Evolutionary conservation across 2,113 vertebrate species (phyloP), one percentile per base, ranked within the genome.

Genomic region (Aplodontia rufa): DNA sequence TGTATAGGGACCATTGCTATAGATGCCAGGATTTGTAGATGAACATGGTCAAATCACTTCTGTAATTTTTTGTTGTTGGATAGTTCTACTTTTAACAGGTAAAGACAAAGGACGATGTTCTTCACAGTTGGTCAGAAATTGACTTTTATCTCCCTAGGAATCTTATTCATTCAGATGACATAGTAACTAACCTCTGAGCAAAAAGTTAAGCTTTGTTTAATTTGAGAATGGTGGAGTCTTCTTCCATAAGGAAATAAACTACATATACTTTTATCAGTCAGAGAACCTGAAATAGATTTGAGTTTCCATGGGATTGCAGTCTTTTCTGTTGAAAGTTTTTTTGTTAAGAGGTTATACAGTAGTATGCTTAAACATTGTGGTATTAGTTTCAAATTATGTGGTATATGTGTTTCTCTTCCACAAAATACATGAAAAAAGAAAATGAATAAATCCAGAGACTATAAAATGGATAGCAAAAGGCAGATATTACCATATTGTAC

Each of bases 251-350:
- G 76, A 95, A 90, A 93, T 72, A 87, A 53, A 17, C 16, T 74
- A 85, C 5, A 9, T 42, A n/a, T n/a, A n/a, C n/a, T 95, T 87
- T 40, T 35, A 51, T 84, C 26, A 26, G 8, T 78, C 92, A 85
- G 60, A 94, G 74, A 90, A 83, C 28, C 19, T 84, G 90, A 93
- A 97, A 47, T 79, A 93, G 51, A 45, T 68, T 95, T 94, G 32
- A 47, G 6, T 90, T 94, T 94, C 76, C 45, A 74, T 28, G 24
- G 20, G 17, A 30, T 66, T 89, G 7, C 62, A 97, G 0, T 92
- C 32, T 68, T 93, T 94, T 92, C 45, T 79, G 3, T 42, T 72
- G 66, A 78, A 83, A 96, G 28, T 11, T 72, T 19, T 92, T 88
- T 78, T 91, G 35, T 62, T 86, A 71, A 94, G 83, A 75, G 71